Evolutionary conservation across 2,888 invertebrate species (phyloP), one percentile per base, ranked within the genome.

Genomic region (Pseudeuparius sepicola): DNA sequence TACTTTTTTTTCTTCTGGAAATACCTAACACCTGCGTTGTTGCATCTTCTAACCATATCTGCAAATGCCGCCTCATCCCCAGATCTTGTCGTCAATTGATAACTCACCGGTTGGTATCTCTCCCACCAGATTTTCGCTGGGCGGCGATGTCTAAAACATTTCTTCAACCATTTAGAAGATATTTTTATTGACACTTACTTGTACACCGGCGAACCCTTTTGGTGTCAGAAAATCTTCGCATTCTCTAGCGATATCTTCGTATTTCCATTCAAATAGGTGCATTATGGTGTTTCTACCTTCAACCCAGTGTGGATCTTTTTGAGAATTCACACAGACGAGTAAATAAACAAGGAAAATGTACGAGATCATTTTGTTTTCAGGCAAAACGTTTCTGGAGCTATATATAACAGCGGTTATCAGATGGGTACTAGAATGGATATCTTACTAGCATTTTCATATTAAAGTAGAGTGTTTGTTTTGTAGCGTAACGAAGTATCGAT

Each of bases 81-180:
- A 15, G 86, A 86, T 34, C 90, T 70, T 0, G 86, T 85, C 2
- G 56, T 54, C 25, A 88, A 63, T 12, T 68, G 65, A 62, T 89
- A 92, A 14, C 87, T 86, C 23, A 88, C 76, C 1, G 87, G 86
- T 59, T 90, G 88, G 58, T 90, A 89, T 12, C 89, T 66, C 56
- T 90, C 88, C 76, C 78, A 90, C 90, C 90, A 92, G 0, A 52
- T 85, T 82, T 56, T 86, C 87, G 47, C 71, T 77, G 0, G 77
- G 72, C 4, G 86, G 86, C 0, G 85, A 85, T 4, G 83, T 68
- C 80, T 81, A 75, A 24, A 43, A 41, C 24, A n/a, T n/a, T n/a
- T n/a, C n/a, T n/a, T n/a, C n/a, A n/a, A n/a, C n/a, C n/a, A n/a
- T n/a, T n/a, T n/a, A n/a, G n/a, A n/a, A n/a, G n/a, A n/a, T n/a